Percentiles rank a stretch among this genome's conserved stretches.
These are phyloP conservation scores for Sebastes iracundus DNA, from an alignment of 2,797 vertebrate species.

Conservation along the genomic window DNA sequence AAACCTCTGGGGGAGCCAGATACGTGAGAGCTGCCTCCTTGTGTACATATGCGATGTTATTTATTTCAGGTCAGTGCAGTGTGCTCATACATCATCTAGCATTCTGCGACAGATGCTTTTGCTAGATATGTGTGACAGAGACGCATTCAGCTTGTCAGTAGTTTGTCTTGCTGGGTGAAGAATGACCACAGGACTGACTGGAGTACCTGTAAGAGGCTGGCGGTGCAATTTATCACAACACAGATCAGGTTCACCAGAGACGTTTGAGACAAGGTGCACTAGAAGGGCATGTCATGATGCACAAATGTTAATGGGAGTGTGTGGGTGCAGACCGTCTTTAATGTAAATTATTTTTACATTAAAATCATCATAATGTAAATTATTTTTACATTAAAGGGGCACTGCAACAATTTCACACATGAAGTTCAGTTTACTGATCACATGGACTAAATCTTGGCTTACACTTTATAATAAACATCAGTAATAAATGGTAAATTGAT, in stretches of 20 bases:
- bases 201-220: conserved; percentile 35
- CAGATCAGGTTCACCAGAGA: conserved; percentile 16
- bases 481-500: no score
- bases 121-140: conserved; percentile 46
- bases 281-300: not conserved
- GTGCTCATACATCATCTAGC: conserved; percentile 64
- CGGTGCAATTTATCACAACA: not conserved
- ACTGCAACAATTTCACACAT: not conserved
- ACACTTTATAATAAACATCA: no score
- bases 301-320: not conserved
- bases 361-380: not conserved
- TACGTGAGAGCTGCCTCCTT: conserved; percentile 42
- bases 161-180: conserved; percentile 52
- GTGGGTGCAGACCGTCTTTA: not conserved
- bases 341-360: not conserved
- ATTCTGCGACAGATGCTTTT: conserved; percentile 57
- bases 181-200: conserved; percentile 52
- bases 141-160: conserved; percentile 55
- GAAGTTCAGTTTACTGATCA: not conserved
- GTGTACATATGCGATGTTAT: conserved; percentile 63
- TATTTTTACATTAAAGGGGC: not conserved
- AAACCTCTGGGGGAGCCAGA: conserved; percentile 42
- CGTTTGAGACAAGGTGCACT: not conserved
- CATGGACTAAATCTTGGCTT: no score
- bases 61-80: conserved; percentile 60